Conservation (phyloP, 2,113 vertebrate species). For the Petaurus breviceps region DNA sequence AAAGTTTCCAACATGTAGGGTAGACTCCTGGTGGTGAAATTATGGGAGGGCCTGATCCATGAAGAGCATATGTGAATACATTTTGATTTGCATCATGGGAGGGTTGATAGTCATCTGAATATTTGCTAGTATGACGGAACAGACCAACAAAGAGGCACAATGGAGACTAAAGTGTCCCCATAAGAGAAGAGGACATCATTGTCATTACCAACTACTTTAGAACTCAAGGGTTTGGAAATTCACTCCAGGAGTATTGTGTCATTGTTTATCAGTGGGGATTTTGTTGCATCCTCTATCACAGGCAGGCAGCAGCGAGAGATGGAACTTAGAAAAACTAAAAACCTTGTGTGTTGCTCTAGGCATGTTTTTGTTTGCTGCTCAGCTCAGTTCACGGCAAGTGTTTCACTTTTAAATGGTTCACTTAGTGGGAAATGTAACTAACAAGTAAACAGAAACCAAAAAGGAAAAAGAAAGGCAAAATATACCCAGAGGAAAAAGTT, state of each 20-base stretch:
- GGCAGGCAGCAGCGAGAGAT: constrained; percentile 47
- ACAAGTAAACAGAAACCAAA: constrained; percentile 74
- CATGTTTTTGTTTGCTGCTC: constrained; percentile 68
- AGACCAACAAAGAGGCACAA: not conserved
- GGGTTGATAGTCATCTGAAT: not conserved
- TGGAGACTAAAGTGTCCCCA: not conserved
- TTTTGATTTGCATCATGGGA: not conserved
- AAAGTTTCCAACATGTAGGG: not conserved
- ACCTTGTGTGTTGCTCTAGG: constrained; percentile 57
- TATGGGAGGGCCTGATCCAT: not conserved
- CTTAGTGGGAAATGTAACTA: constrained; percentile 69
- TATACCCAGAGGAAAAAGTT: constrained; percentile 67
- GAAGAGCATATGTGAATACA: not conserved
- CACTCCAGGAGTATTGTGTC: not conserved
- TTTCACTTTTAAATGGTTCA: constrained; percentile 72
- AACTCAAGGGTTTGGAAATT: not conserved
- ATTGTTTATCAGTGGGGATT: not conserved
- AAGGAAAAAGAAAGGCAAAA: constrained; percentile 45
- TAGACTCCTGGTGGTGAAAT: not conserved
- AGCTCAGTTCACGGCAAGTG: constrained; percentile 27
- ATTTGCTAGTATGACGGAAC: not conserved
- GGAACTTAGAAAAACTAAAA: constrained; percentile 42
- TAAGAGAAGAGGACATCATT: not conserved
- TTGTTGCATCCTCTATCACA: constrained; percentile 52
- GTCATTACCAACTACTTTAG: not conserved